Evolutionary conservation across 2,113 vertebrate species (phyloP).

Genomic region (Otocyon megalotis): DNA sequence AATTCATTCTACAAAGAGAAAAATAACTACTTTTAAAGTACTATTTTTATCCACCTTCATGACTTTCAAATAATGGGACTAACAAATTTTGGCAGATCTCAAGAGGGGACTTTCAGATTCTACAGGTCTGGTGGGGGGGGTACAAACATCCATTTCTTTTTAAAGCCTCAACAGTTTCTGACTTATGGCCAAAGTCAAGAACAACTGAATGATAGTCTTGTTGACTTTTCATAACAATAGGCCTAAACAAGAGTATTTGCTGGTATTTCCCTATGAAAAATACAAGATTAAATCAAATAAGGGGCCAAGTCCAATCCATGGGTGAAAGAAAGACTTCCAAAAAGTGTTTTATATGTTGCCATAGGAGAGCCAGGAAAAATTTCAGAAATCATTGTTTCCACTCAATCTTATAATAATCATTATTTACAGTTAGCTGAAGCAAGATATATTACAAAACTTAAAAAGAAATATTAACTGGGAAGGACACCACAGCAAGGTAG

Average conservation of each 20-base stretch:
- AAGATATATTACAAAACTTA: constrained; percentile 30
- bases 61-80: background rate
- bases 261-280: background rate
- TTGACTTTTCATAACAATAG: background rate
- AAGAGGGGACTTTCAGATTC: background rate
- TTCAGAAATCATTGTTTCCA: background rate
- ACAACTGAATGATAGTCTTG: background rate
- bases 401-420: background rate
- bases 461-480: constrained; percentile 5
- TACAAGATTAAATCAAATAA: background rate
- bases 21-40: background rate
- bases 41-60: background rate
- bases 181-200: background rate
- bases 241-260: background rate
- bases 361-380: background rate
- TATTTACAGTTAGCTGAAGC: constrained; percentile 29
- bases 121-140: background rate
- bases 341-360: background rate
- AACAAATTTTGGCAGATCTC: background rate
- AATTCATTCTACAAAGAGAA: background rate
- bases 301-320: background rate
- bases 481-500: background rate
- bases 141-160: background rate
- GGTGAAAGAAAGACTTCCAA: background rate
- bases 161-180: background rate